Evolutionary conservation across 1,140 invertebrate species (phyloP).

Genomic region (Colletes gigas): DNA sequence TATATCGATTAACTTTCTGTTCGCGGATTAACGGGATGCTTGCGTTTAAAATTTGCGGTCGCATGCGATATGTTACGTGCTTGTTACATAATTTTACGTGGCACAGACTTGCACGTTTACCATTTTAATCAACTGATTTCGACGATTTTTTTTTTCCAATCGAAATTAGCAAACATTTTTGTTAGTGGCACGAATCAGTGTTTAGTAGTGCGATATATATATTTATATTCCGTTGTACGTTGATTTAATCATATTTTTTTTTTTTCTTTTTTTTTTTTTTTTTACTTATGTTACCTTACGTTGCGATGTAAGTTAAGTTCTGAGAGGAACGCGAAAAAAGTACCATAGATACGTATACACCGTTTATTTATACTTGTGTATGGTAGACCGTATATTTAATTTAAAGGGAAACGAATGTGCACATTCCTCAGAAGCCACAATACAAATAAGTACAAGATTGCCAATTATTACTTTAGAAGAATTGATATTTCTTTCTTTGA

Average conservation of each 20-base stretch:
- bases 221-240: conserved; percentile 38
- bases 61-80: conserved; percentile 39
- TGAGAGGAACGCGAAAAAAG: conserved; percentile 4
- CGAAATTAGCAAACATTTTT: conserved; percentile 23
- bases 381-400: conserved; percentile 29
- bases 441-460: conserved; percentile 78
- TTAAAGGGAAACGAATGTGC: conserved; percentile 66
- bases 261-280: not conserved
- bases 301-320: conserved; percentile 2
- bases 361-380: conserved; percentile 45
- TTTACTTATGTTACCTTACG: conserved; percentile 37
- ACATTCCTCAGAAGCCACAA: conserved; percentile 77
- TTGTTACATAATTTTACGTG: conserved; percentile 17
- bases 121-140: conserved; percentile 22
- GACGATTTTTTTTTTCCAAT: not conserved
- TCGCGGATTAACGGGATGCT: conserved; percentile 20
- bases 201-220: conserved; percentile 31
- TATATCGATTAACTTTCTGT: not conserved
- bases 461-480: conserved; percentile 75
- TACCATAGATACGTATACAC: conserved; percentile 29
- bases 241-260: conserved; percentile 5
- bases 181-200: conserved; percentile 15
- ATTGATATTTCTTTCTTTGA: conserved; percentile 69
- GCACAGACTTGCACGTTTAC: conserved; percentile 38
- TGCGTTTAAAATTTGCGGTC: conserved; percentile 27